Base-by-base conservation (phyloP, 2,888 invertebrate species). In the Orthosia cruda region DNA sequence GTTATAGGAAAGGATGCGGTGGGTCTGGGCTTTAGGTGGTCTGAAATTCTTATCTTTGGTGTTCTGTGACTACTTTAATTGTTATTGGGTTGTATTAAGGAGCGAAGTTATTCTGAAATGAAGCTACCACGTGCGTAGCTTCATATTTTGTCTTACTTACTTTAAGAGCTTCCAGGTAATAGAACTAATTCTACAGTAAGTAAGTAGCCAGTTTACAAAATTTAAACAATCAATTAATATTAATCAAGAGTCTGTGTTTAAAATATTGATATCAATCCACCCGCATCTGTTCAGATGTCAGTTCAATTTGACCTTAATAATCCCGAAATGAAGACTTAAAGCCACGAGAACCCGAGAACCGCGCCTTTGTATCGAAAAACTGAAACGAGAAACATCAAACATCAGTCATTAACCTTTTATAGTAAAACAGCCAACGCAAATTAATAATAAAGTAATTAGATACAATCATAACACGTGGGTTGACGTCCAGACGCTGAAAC, bases 401-500 rank as follows among this genome's bases (percentile, higher is more conserved):
- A 68, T 26, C 74, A 85, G 78, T 84, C 83, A 85, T 78, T 81
- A 81, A 83, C 81, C 80, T 83, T 80, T 73, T 78, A 76, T 73
- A 73, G 74, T 23, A 68, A 76, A 65, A 77, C 74, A 74, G 66
- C 69, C 50, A 67, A 71, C 20, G 61, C 26, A 62, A 61, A 75
- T 79, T 73, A 81, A 72, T 66, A 32, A 58, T 71, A 73, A 65
- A 77, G 87, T 83, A 86, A 86, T 80, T 74, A 84, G 82, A 86
- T 81, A 77, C 76, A 62, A 49, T 23, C 58, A 71, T 61, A 80
- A 79, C 80, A 84, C 83, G 90, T 90, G 87, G 90, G 92, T 75
- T 67, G 76, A 3, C 50, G 83, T 81, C 86, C 89, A 94, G 95
- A 94, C 95, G 94, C 93, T 91, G 90, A 93, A 84, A 85, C 83